Base-by-base conservation (phyloP, 2,797 vertebrate species). In the Sebastolobus altivelis region DNA sequence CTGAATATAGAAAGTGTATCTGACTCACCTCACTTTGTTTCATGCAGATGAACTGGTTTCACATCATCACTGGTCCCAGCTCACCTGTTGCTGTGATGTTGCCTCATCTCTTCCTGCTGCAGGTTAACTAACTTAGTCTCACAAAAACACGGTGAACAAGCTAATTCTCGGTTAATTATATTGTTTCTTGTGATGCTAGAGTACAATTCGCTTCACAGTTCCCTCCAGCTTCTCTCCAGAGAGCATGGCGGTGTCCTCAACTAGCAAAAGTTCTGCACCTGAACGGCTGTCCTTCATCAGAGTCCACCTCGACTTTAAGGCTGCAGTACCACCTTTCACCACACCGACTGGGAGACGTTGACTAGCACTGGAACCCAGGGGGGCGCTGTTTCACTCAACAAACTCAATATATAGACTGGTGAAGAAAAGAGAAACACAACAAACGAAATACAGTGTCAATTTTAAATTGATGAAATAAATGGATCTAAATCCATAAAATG, bases 261-360 rank as follows among this genome's bases (percentile, higher is more conserved):
- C 9, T 11, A 31, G 27, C 9, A 49, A 31, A 40, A 6, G 1
- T 46, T 68, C 31, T 18, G 2, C 9, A 43, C 3, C 3, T 40
- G 16, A 63, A n/a, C 38, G 27, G 40, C 56, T 8, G 25, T 14
- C 6, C 56, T 29, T 43, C 40, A 43, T 43, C 14, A 43, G 56
- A 29, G 14, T 59, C 16, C 27, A 31, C 10, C 18, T n/a, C 18
- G 3, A 62, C 18, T n/a, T 71, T n/a, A 33, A 37, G 46, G 10
- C 22, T 81, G 83, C 38, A 79, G 6, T 81, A 2, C 72, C 68
- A 38, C 4, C 27, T 56, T 18, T 61, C 49, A 61, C 80, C 84
- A 73, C 84, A 29, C 3, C 1, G 1, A 0, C 1, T 12, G 18
- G 11, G 18, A 9, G n/a, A 13, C 59, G 0, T 60, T 65, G 16